Evolutionary conservation across 2,888 invertebrate genomes (phyloP).

Genomic region (Cerastoderma edule): DNA sequence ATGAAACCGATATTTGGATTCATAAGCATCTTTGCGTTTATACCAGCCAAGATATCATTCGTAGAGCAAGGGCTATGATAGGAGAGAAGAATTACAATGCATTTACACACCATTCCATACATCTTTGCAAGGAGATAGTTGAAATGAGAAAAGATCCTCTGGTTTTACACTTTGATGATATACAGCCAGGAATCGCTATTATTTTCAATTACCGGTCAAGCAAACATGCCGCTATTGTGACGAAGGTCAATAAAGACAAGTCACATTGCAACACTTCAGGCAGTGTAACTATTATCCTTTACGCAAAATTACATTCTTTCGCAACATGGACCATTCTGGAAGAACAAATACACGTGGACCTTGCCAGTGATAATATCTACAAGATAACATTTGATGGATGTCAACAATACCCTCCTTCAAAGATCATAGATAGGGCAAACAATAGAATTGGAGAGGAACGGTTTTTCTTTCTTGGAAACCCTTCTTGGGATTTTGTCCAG

Average conservation of each 20-base stretch:
- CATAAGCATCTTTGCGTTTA: constrained; percentile 32
- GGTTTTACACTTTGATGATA: constrained; percentile 7
- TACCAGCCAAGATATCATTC: constrained; percentile 14
- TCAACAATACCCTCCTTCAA: constrained; percentile 16
- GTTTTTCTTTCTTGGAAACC: constrained; percentile 21
- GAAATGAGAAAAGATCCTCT: constrained; percentile 17
- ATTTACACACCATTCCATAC: constrained; percentile 22
- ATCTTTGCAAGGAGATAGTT: constrained; percentile 26
- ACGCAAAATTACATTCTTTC: constrained; percentile 23
- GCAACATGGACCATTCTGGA: constrained; percentile 22
- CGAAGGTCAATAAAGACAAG: constrained; percentile 6
- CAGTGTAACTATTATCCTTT: constrained; percentile 27
- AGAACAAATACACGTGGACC: constrained; percentile 24
- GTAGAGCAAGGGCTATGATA: constrained; percentile 27
- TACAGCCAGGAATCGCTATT: constrained; percentile 32
- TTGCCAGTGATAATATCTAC: constrained; percentile 11
- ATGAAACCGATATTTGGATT: constrained; percentile 36
- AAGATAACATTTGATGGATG: constrained; percentile 32
- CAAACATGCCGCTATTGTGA: constrained; percentile 36
- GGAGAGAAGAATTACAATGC: constrained; percentile 30
- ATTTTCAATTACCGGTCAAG: constrained; percentile 34
- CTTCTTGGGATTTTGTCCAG: constrained; percentile 39
- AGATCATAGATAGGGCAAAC: constrained; percentile 30
- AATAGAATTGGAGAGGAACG: constrained; percentile 35
- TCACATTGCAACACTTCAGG: constrained; percentile 10